Evolutionary conservation across 2,888 invertebrate genomes (phyloP).

Genomic region (Diploptera punctata): DNA sequence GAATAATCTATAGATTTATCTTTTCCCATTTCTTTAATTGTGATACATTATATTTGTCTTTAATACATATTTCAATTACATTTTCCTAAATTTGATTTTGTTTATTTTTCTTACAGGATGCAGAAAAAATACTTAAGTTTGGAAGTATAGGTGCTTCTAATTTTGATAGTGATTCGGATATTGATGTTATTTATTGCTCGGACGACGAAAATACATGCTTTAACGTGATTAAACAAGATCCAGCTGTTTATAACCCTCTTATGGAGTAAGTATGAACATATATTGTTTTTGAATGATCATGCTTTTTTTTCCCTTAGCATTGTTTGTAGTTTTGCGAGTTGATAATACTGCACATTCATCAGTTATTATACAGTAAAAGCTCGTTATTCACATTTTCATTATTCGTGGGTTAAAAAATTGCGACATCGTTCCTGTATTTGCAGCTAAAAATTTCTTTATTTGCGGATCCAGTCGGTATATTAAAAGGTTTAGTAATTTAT

Average conservation of each 20-base stretch:
- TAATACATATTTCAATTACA: neutral
- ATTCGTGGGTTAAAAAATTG: too few relatives aligned
- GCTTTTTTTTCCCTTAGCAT: neutral
- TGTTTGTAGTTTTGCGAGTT: neutral
- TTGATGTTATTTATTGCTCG: neutral
- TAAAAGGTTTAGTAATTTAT: neutral
- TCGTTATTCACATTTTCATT: too few relatives aligned
- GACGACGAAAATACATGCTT: neutral
- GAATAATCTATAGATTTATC: neutral
- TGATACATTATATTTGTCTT: neutral
- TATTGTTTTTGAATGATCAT: neutral
- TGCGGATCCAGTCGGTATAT: too few relatives aligned
- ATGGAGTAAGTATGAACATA: slow-evolving; percentile 24
- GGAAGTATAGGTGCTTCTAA: neutral
- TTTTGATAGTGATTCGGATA: neutral
- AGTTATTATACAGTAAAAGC: too few relatives aligned
- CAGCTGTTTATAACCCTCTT: neutral
- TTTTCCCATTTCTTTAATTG: neutral
- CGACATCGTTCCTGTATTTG: too few relatives aligned
- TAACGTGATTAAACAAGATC: neutral
- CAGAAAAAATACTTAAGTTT: slow-evolving; percentile 1
- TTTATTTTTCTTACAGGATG: neutral
- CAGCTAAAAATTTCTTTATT: too few relatives aligned
- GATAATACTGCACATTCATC: neutral
- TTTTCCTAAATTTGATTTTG: neutral